These are phyloP conservation scores for Oryzias sinensis DNA, from an alignment of 2,797 vertebrate species.

Conservation along the genomic window DNA sequence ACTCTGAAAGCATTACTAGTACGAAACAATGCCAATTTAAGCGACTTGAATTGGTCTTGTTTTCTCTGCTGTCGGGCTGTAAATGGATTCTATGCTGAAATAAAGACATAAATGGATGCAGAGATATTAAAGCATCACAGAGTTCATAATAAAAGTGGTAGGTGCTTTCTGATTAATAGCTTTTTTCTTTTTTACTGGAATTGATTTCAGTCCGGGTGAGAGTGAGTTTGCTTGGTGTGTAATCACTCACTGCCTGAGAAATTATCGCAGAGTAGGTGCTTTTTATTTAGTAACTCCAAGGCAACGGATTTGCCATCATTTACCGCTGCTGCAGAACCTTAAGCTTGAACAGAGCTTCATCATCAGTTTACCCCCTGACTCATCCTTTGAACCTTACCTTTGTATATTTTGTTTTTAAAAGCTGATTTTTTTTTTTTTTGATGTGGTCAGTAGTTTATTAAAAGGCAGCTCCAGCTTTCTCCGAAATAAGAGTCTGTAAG, in stretches of 20 bases:
- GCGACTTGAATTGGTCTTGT: conserved; percentile 29
- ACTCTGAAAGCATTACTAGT: conserved; percentile 45
- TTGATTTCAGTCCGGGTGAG: conserved; percentile 35
- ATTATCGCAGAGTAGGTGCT: conserved; percentile 45
- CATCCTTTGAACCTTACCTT: conserved; percentile 11
- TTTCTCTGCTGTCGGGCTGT: conserved; percentile 29
- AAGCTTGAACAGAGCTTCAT: conserved; percentile 3
- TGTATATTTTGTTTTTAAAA: conserved; percentile 28
- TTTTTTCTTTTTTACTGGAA: conserved; percentile 29
- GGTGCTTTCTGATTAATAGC: conserved; percentile 33
- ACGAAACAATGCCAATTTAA: conserved; percentile 37
- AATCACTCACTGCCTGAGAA: conserved; percentile 37
- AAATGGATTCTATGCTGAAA: conserved; percentile 30
- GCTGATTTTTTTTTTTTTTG: conserved; percentile 11
- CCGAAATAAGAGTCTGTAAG: conserved; percentile 35
- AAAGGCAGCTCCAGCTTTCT: conserved; percentile 42
- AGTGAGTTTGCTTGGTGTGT: conserved; percentile 23
- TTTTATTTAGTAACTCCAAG: conserved; percentile 35
- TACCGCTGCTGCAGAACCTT: not conserved
- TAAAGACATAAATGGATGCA: conserved; percentile 37
- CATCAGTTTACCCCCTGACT: not conserved
- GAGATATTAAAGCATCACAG: conserved; percentile 38
- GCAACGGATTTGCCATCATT: conserved; percentile 22
- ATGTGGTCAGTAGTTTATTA: conserved; percentile 54
- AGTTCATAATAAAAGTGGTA: conserved; percentile 28